phyloP scores from a whole-genome alignment of 2,797 vertebrate species.

The Macroramphosus scolopax region DNA sequence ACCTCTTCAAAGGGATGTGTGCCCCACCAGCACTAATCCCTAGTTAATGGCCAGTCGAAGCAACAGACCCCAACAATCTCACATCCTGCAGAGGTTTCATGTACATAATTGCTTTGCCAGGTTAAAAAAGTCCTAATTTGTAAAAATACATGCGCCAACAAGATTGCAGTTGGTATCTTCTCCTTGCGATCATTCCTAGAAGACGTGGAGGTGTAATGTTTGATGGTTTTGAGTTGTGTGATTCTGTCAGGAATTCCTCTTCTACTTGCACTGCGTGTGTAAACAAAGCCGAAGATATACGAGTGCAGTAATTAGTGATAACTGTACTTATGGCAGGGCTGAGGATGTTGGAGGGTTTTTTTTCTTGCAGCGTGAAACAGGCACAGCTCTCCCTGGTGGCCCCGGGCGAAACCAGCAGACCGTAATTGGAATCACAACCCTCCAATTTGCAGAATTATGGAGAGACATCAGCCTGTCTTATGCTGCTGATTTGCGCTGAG shows the following conservation, averaged over 20 bases:
- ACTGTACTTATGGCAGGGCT: conserved; percentile 21
- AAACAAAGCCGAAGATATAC: conserved; percentile 7
- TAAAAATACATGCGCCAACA: conserved; percentile 7
- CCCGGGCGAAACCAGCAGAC: conserved; percentile 56
- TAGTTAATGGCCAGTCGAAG: conserved; percentile 71
- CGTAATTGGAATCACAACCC: conserved; percentile 61
- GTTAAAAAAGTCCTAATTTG: conserved; percentile 30
- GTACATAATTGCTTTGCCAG: conserved; percentile 57
- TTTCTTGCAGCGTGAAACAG: conserved; percentile 52
- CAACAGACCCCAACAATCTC: conserved; percentile 68
- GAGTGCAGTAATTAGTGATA: conserved; percentile 33
- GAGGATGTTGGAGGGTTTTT: conserved; percentile 27
- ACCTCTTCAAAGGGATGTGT: conserved; percentile 69
- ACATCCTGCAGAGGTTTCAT: conserved; percentile 60
- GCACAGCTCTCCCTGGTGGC: conserved; percentile 75
- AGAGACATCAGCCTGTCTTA: conserved; percentile 41
- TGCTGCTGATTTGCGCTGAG: conserved; percentile 42
- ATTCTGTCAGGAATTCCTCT: no score
- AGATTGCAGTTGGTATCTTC: neutral
- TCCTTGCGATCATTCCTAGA: neutral
- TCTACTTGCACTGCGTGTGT: neutral
- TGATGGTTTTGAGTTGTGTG: no score
- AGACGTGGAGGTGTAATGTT: no score
- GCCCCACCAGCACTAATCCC: conserved; percentile 75
- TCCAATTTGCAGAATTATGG: conserved; percentile 60